These are phyloP conservation scores for Seriola quinqueradiata DNA, from an alignment of 2,113 vertebrate genomes.

Conservation along the genomic window DNA sequence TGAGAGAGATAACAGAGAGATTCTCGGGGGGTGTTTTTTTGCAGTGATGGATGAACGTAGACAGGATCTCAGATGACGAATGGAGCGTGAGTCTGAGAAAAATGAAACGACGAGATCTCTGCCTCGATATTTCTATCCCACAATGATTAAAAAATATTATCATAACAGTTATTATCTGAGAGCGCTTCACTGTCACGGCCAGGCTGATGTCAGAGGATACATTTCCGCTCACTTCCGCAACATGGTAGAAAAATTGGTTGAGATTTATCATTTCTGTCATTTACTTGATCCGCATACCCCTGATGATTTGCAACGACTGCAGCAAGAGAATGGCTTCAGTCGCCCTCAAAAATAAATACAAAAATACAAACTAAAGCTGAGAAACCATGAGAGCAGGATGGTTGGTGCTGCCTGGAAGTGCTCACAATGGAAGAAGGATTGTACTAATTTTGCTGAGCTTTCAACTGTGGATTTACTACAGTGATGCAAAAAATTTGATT, in stretches of 20 bases:
- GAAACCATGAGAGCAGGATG: neutral
- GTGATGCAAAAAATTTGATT: neutral
- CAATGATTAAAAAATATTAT: slow-evolving; percentile 31
- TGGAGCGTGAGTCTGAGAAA: slow-evolving; percentile 39
- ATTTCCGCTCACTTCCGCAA: neutral
- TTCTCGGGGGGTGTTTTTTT: neutral
- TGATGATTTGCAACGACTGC: neutral
- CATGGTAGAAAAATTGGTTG: neutral
- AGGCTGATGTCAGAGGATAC: slow-evolving; percentile 16
- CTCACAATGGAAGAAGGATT: neutral
- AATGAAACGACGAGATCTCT: slow-evolving; percentile 37
- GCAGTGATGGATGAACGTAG: slow-evolving; percentile 26
- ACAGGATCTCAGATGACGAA: slow-evolving; percentile 45
- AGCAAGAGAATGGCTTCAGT: neutral
- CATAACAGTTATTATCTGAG: slow-evolving; percentile 16
- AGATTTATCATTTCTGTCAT: neutral
- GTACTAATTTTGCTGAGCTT: neutral
- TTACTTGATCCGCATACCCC: neutral
- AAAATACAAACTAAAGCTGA: neutral
- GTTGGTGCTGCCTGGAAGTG: slow-evolving; percentile 4
- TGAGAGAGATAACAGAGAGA: neutral
- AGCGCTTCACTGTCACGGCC: slow-evolving; percentile 11
- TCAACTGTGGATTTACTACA: neutral
- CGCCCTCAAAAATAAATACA: neutral
- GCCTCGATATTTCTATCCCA: slow-evolving; percentile 9